phyloP scores from a whole-genome alignment of 2,113 vertebrate genomes.

The Alligator sinensis region DNA sequence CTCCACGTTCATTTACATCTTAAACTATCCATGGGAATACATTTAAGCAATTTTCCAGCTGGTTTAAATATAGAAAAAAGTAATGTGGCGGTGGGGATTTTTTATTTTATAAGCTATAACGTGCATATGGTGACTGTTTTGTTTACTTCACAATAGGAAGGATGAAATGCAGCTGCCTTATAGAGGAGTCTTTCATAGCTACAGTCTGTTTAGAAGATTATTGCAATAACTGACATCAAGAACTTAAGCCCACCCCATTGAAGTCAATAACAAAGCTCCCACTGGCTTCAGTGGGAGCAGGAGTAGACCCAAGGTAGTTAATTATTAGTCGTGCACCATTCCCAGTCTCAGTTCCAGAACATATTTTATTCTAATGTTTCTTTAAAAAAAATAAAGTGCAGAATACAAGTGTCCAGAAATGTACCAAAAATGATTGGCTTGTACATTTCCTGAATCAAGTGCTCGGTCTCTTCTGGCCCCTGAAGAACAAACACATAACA shows the following conservation, averaged over 20 bases:
- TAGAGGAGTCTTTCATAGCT: not conserved
- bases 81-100: not conserved
- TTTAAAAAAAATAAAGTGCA: not conserved
- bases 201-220: not conserved
- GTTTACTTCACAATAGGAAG: not conserved
- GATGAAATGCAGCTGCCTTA: slow-evolving; percentile 19
- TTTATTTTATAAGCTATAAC: slow-evolving; percentile 10
- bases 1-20: not conserved
- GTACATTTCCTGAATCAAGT: not conserved
- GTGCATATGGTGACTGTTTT: not conserved
- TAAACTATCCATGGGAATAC: slow-evolving; percentile 37
- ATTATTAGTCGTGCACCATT: not conserved
- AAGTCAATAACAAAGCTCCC: not conserved
- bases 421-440: not conserved
- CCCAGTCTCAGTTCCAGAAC: not conserved
- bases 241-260: not conserved
- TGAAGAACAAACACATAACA: not conserved
- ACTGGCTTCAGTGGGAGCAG: not conserved
- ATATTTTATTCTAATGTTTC: not conserved
- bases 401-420: not conserved
- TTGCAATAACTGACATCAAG: not conserved
- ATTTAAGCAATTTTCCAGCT: slow-evolving; percentile 46
- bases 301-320: not conserved
- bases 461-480: slow-evolving; percentile 5
- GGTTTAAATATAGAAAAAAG: slow-evolving; percentile 32